These are phyloP conservation scores for Edolisoma coerulescens DNA, from an alignment of 2,113 vertebrate species.

Conservation along the genomic window DNA sequence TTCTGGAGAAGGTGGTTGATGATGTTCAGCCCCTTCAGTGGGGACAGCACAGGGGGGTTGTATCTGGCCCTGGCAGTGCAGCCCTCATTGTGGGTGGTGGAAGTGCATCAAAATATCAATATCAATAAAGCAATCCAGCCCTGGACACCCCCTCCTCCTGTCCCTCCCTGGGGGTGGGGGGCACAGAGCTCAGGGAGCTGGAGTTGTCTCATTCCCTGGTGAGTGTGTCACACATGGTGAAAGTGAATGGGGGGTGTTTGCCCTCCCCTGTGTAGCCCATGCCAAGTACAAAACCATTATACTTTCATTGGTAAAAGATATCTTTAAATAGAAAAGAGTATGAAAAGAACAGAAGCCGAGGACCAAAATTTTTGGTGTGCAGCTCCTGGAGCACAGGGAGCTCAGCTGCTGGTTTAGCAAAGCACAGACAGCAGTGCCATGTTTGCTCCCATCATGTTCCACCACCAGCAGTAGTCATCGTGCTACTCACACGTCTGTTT, in stretches of 20 bases:
- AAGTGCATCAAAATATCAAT: too few relatives aligned
- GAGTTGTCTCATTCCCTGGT: too few relatives aligned
- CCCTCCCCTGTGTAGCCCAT: not conserved
- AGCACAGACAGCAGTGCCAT: not conserved
- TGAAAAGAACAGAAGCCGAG: not conserved
- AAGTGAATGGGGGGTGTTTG: rapidly evolving
- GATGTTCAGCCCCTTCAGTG: not conserved
- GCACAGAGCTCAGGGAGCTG: rapidly evolving
- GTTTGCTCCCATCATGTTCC: not conserved
- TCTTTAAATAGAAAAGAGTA: not conserved
- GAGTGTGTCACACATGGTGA: rapidly evolving
- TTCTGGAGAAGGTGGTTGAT: not conserved
- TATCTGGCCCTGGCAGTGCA: not conserved
- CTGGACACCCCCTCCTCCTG: rapidly evolving
- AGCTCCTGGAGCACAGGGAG: not conserved
- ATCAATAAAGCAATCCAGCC: too few relatives aligned
- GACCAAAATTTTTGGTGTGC: not conserved
- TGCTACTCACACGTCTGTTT: not conserved
- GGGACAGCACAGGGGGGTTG: not conserved
- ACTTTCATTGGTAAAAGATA: not conserved
- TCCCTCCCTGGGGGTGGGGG: rapidly evolving
- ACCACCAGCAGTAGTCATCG: not conserved
- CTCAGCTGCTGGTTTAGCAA: not conserved
- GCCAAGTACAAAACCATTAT: not conserved
- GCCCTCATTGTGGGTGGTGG: rapidly evolving